Percentiles rank a stretch among this genome's conserved stretches.
Conservation (phyloP, 1,140 invertebrate genomes). For the Teleogryllus occipitalis region DNA sequence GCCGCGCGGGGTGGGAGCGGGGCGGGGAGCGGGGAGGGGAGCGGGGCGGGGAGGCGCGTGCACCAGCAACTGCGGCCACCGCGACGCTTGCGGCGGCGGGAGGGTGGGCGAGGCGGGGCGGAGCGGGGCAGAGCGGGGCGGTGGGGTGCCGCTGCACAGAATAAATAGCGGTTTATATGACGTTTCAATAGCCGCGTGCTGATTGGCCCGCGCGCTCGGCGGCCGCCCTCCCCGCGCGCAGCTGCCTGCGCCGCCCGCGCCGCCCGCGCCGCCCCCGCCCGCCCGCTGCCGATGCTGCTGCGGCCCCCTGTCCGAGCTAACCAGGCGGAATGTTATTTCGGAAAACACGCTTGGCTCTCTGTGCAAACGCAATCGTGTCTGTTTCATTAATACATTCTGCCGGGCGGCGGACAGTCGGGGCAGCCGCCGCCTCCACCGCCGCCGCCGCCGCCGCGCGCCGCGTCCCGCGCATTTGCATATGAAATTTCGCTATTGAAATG, state of each 20-base stretch:
- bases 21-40: background rate
- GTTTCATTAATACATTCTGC: constrained; percentile 17
- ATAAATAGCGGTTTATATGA: background rate
- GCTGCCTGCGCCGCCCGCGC: background rate
- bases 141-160: background rate
- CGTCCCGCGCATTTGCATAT: background rate
- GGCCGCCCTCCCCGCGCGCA: background rate
- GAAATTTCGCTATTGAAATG: background rate
- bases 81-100: too few species aligned
- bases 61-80: background rate
- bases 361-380: constrained; percentile 20
- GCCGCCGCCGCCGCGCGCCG: constrained; percentile 1
- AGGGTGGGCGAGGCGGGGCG: too few species aligned
- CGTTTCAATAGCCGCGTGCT: background rate
- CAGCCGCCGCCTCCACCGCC: background rate
- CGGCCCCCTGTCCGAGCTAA: background rate
- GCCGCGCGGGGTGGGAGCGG: too few species aligned
- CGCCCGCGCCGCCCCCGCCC: background rate
- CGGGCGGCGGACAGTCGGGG: background rate
- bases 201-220: constrained; percentile 10
- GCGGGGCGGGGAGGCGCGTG: background rate
- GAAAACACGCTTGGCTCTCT: constrained; percentile 12
- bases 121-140: too few species aligned
- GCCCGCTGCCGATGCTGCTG: background rate
- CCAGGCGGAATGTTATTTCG: constrained; percentile 15